Evolutionary conservation across 2,888 invertebrate genomes (phyloP).

Genomic region (Lordiphosa andalusiaca): DNA sequence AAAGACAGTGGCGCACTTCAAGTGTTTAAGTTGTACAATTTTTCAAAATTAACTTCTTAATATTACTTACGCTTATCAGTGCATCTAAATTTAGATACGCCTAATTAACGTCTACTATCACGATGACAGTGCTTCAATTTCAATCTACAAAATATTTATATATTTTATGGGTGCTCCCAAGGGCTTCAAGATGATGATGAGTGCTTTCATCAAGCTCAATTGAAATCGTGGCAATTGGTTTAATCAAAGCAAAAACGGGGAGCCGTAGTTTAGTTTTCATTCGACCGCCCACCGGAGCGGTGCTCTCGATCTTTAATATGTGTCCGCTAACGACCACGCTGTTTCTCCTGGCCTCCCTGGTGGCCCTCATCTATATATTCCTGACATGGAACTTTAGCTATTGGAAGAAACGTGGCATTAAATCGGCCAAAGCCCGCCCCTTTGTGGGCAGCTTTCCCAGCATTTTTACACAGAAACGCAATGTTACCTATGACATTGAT

Average conservation of each 20-base stretch:
- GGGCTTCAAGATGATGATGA: no score
- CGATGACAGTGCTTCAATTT: background rate
- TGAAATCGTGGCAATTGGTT: constrained; percentile 14
- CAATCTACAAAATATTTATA: background rate
- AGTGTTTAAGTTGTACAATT: background rate
- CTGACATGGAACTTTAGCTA: constrained; percentile 75
- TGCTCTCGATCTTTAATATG: constrained; percentile 21
- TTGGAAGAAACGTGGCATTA: constrained; percentile 79
- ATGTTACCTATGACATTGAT: constrained; percentile 75
- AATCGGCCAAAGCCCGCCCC: constrained; percentile 73
- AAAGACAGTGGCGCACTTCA: no score
- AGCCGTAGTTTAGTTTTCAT: constrained; percentile 25
- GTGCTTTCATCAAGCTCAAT: constrained; percentile 27
- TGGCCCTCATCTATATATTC: constrained; percentile 58
- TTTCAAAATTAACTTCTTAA: no score
- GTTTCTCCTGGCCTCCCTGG: constrained; percentile 21
- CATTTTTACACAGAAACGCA: constrained; percentile 63
- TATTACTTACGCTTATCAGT: background rate
- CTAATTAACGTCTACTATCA: background rate
- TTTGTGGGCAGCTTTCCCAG: constrained; percentile 78
- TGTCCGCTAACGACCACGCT: constrained; percentile 23
- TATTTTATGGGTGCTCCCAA: background rate
- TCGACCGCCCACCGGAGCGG: constrained; percentile 12
- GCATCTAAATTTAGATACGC: background rate
- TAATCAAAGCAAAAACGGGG: background rate